Conservation (phyloP, 2,888 invertebrate genomes). For the Aporophyla lueneburgensis region DNA sequence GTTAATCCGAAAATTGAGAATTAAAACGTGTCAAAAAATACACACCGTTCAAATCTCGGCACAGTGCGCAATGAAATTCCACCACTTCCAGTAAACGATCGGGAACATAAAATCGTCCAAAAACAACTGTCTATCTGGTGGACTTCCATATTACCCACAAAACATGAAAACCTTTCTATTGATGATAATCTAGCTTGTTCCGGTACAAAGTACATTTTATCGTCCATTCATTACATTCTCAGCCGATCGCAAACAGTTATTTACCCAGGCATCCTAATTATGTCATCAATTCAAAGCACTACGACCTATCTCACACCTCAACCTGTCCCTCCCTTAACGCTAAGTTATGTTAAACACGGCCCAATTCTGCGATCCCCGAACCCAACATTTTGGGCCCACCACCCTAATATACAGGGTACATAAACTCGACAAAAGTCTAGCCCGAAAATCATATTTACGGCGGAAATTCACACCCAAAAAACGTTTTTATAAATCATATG, state of each 20-base stretch:
- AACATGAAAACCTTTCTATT: neutral
- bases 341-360: slow-evolving; percentile 50
- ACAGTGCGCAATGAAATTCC: too few species aligned
- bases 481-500: slow-evolving; percentile 68
- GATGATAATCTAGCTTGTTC: neutral
- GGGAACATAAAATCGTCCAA: too few species aligned
- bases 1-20: too few species aligned
- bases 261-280: slow-evolving; percentile 42
- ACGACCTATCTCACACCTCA: neutral
- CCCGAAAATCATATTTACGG: slow-evolving; percentile 62
- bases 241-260: slow-evolving; percentile 8
- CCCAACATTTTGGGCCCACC: slow-evolving; percentile 16
- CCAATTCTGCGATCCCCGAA: slow-evolving; percentile 15
- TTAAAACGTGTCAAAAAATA: too few species aligned
- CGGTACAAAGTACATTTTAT: neutral
- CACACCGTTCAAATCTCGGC: too few species aligned
- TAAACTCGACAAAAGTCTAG: slow-evolving; percentile 59
- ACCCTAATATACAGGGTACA: slow-evolving; percentile 39
- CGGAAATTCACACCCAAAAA: slow-evolving; percentile 62
- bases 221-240: slow-evolving; percentile 18
- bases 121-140: neutral
- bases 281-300: slow-evolving; percentile 33
- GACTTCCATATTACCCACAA: neutral
- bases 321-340: slow-evolving; percentile 13
- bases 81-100: too few species aligned